Evolutionary conservation across 2,888 invertebrate genomes (phyloP), one percentile per base, ranked within the genome.

Genomic region (Nezara viridula): DNA sequence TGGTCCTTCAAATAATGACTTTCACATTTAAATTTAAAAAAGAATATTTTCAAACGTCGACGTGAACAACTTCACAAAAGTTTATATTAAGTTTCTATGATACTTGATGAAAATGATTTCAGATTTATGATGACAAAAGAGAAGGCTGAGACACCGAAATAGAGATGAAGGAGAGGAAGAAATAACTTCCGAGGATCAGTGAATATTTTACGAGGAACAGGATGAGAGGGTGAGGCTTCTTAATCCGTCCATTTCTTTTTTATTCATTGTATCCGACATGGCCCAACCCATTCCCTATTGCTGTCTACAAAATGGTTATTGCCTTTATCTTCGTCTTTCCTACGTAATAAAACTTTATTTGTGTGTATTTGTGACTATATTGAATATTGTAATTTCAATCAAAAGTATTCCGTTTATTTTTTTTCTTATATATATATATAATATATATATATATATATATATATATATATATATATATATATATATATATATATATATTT

Each of bases 181-280:
- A 60, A 60, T 60, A 60, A 12, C 27, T 60, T 32, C 7, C 3
- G 16, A 60, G 27, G 60, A 27, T 60, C 27, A 14, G 27, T 60
- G 60, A 60, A 60, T 60, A 60, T 60, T 60, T 60, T 16, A 73
- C 19, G 66, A 73, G 66, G 37, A 24, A 19, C 19, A 73, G 12
- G 37, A 37, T 73, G 19, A 37, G 32, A 73, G 5, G 32, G 27
- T 16, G 5, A 60, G 21, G 32, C 66, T 21, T n/a, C 66, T 73
- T 73, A 32, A 37, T 73, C 37, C 66, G 32, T 32, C 66, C 37
- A 37, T 73, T 73, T 73, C 66, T 73, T 73, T 73, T 37, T 73
- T 73, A 73, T 73, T 73, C 66, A 37, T 73, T 73, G 32, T 21
- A 32, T 73, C 19, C 32, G 19, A 73, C 19, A 19, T 73, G 6